Percentiles rank a stretch among this genome's conserved stretches.
Evolutionary conservation across 1,140 invertebrate genomes (phyloP).

Genomic region (Nylanderia fulva): DNA sequence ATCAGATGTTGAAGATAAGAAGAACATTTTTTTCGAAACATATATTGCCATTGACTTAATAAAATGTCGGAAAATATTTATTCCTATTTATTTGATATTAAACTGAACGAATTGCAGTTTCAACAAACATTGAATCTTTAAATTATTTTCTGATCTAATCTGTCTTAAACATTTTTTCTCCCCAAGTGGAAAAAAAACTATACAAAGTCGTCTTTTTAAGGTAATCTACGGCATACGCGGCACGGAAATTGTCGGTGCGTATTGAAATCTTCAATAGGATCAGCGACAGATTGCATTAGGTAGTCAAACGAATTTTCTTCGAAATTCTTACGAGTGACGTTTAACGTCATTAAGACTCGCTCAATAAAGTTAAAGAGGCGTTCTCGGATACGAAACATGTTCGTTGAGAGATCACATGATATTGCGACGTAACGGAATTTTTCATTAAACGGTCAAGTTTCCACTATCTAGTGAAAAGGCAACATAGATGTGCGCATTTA

Average conservation of each 20-base stretch:
- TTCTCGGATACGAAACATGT: conserved; percentile 28
- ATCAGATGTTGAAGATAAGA: neutral
- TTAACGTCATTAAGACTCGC: conserved; percentile 55
- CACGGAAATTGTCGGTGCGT: conserved; percentile 16
- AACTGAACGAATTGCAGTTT: neutral
- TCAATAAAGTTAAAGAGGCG: conserved; percentile 47
- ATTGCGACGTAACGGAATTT: conserved; percentile 53
- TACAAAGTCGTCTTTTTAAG: neutral
- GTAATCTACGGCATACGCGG: conserved; percentile 4
- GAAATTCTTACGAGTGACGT: conserved; percentile 39
- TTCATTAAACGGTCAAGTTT: conserved; percentile 53
- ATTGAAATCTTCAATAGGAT: conserved; percentile 55
- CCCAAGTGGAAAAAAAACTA: neutral
- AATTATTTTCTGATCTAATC: conserved; percentile 37
- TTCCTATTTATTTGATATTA: neutral
- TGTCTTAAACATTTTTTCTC: conserved; percentile 1
- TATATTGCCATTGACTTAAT: neutral
- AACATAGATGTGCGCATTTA: conserved; percentile 26
- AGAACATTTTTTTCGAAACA: neutral
- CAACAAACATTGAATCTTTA: neutral
- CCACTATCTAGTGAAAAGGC: conserved; percentile 9
- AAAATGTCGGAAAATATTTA: neutral
- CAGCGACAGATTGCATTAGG: conserved; percentile 59
- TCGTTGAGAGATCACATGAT: conserved; percentile 3
- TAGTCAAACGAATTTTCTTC: conserved; percentile 63